Conservation (phyloP, 2,113 vertebrate genomes). For the Labeo rohita region DNA sequence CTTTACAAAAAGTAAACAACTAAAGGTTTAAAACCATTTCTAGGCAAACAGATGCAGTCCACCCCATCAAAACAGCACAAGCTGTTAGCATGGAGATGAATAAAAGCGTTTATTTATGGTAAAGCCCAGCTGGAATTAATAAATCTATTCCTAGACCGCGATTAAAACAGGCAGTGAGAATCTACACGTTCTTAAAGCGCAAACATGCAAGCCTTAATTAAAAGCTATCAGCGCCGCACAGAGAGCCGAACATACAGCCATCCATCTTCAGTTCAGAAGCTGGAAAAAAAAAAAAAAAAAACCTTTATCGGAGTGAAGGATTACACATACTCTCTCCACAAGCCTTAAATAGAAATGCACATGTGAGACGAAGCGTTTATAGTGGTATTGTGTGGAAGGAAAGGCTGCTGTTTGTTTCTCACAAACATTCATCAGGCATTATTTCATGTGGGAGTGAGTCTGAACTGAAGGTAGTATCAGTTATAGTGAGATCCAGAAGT, state of each 20-base stretch:
- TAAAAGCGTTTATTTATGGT: conserved; percentile 40
- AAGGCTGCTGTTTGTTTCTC: conserved; percentile 28
- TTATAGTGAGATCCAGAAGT: conserved; percentile 64
- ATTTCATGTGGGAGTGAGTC: conserved; percentile 65
- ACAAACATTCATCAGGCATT: conserved; percentile 61
- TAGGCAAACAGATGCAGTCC: conserved; percentile 22
- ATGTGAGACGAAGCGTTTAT: conserved; percentile 10
- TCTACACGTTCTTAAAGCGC: conserved; percentile 42
- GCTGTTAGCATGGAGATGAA: conserved; percentile 31
- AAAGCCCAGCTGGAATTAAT: conserved; percentile 48
- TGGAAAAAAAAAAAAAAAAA: conserved; percentile 17
- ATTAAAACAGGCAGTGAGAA: conserved; percentile 33
- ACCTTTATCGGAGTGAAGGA: conserved; percentile 44
- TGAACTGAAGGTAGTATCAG: conserved; percentile 66
- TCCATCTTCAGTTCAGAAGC: conserved; percentile 57
- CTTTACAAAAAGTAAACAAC: neutral
- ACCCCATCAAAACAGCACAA: conserved; percentile 15
- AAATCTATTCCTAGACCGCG: conserved; percentile 59
- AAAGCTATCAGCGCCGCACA: conserved; percentile 69
- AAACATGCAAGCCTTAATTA: conserved; percentile 65
- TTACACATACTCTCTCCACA: conserved; percentile 53
- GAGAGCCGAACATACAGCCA: conserved; percentile 65
- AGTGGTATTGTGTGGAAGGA: neutral
- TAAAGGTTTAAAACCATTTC: neutral
- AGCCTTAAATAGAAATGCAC: conserved; percentile 26